Percentiles rank a stretch among this genome's conserved stretches.
These are phyloP conservation scores for Strigamia crassipes DNA, from an alignment of 2,888 invertebrate species.

Conservation along the genomic window DNA sequence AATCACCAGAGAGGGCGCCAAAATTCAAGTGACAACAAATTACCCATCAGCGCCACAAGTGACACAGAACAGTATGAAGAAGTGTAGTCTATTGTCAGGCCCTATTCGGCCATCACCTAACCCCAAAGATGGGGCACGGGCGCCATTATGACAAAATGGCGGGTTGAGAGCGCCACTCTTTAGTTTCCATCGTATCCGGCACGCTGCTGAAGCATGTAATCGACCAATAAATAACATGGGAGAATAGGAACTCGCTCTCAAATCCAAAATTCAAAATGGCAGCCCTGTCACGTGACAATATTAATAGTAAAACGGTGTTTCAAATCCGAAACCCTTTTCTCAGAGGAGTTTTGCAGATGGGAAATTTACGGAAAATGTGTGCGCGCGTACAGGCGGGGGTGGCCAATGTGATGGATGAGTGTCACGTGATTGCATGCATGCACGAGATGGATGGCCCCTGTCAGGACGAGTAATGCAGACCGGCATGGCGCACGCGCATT, in stretches of 20 bases:
- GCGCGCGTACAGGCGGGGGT: not conserved
- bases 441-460: conserved; percentile 40
- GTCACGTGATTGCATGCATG: conserved; percentile 42
- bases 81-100: not conserved
- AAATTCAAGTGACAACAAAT: not conserved
- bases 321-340: not conserved
- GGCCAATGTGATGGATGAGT: conserved; percentile 26
- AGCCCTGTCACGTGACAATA: not conserved
- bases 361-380: conserved; percentile 19
- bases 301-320: not conserved
- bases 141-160: not conserved
- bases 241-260: not conserved
- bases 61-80: not conserved
- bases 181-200: not conserved
- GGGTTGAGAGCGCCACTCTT: not conserved
- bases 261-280: not conserved
- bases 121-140: not conserved
- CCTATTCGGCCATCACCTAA: not conserved
- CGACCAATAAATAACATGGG: too few relatives aligned
- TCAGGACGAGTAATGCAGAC: conserved; percentile 42
- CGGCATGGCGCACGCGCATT: conserved; percentile 42
- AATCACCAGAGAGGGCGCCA: conserved; percentile 23
- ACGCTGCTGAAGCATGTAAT: too few relatives aligned
- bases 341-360: conserved; percentile 20
- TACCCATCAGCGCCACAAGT: conserved; percentile 2